Evolutionary conservation across 2,797 vertebrate genomes (phyloP), one percentile per base, ranked within the genome.

Genomic region (Aphelocoma californica): DNA sequence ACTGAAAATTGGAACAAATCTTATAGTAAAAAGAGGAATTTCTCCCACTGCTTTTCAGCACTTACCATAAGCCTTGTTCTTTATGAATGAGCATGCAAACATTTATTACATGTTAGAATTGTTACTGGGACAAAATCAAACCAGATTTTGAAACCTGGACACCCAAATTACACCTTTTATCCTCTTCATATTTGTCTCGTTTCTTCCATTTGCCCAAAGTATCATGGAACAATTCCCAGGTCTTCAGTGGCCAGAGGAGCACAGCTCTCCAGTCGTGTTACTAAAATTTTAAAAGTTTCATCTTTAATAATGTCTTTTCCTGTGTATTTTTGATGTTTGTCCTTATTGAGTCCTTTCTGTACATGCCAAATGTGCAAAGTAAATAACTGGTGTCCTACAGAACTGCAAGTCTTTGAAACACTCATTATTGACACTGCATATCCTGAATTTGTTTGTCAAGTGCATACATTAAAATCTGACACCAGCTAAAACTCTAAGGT

Each of bases 1-100:
- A 65, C 88, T 97, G 91, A 86, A 97, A 96, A 57, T 81, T 95
- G 92, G 86, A 97, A 96, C 69, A 40, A 53, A 87, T 74, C 57
- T 89, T 83, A 65, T 2, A 90, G 71, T 84, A 90, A 88, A 90
- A 88, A 48, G 60, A 81, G 79, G 47, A 48, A 79, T 94, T 94
- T 93, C 65, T 89, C 58, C 57, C 69, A 70, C 84, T 89, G 60
- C 71, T 85, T 96, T 96, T 96, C 86, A 90, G 66, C 78, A 60
- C 73, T 88, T 94, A 28, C 15, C 62, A 19, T 67, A 94, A 92
- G 18, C 61, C 83, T 85, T 75, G 16, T 53, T 88, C 67, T 94
- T 91, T 82, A 34, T 93, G 80, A 85, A 88, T 70, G 53, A 96
- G 58, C 54, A 56, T 31, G 47, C 85, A 86, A 84, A 74, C 14